Conservation (phyloP, 2,113 vertebrate genomes). For the Tragulus kanchil region DNA sequence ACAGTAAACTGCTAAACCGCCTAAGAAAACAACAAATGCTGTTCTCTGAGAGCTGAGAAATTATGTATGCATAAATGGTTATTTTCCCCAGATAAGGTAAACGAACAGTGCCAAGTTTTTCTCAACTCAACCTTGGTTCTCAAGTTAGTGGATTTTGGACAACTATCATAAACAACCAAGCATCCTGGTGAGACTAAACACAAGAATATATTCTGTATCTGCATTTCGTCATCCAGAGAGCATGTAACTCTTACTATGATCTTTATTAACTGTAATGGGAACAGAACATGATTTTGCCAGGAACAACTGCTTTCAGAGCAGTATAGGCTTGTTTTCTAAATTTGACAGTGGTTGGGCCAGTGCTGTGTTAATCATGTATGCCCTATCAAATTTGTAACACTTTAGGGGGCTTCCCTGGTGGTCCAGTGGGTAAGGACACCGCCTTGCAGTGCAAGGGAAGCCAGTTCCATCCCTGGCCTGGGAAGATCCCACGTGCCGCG, state of each 20-base stretch:
- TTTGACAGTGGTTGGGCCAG: too few species aligned
- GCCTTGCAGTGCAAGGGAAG: too few species aligned
- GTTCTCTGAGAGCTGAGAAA: background rate
- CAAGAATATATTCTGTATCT: background rate
- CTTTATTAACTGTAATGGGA: background rate
- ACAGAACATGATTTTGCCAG: background rate
- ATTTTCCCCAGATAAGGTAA: background rate
- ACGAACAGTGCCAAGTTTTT: conserved; percentile 13
- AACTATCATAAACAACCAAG: background rate
- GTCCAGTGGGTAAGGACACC: too few species aligned
- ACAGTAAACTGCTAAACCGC: background rate
- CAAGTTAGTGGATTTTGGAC: background rate
- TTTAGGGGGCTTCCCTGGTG: too few species aligned
- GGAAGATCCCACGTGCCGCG: too few species aligned
- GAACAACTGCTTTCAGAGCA: background rate
- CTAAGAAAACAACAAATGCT: conserved; percentile 3
- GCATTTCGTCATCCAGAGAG: background rate
- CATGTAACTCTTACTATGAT: background rate
- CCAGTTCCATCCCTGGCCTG: too few species aligned
- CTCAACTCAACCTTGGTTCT: background rate
- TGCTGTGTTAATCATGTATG: background rate
- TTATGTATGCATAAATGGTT: background rate
- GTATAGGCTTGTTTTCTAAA: background rate
- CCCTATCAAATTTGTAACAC: background rate
- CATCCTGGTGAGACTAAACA: background rate